Conservation (phyloP, 2,113 vertebrate genomes). For the Physeter macrocephalus region DNA sequence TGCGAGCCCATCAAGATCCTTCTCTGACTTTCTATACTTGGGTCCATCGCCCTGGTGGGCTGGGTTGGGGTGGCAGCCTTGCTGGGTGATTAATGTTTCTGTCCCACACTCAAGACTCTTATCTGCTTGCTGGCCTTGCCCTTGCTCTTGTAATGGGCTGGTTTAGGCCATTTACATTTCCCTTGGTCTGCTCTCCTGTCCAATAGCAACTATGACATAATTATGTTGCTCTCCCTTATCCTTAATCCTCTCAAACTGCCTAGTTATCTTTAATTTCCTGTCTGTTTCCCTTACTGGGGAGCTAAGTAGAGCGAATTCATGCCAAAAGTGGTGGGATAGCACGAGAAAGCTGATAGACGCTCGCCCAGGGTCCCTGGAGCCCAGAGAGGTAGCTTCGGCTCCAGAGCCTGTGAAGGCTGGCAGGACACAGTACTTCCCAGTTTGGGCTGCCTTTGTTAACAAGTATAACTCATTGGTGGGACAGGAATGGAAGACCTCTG, state of each 20-base stretch:
- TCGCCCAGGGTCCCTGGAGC: neutral
- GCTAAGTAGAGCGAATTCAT: slow-evolving; percentile 28
- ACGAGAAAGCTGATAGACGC: neutral
- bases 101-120: neutral
- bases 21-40: neutral
- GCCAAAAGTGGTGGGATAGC: neutral
- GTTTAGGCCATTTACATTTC: slow-evolving; percentile 39
- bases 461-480: neutral
- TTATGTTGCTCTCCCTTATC: slow-evolving; percentile 46
- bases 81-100: slow-evolving; percentile 41
- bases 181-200: slow-evolving; percentile 20
- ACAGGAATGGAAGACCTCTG: neutral
- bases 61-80: neutral
- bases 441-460: neutral
- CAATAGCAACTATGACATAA: slow-evolving; percentile 41
- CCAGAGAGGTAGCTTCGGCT: neutral
- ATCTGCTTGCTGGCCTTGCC: slow-evolving; percentile 41
- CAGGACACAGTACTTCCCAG: neutral
- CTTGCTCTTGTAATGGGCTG: slow-evolving; percentile 38
- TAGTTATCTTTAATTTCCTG: slow-evolving; percentile 65
- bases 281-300: slow-evolving; percentile 37
- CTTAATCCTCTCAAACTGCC: slow-evolving; percentile 49
- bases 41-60: neutral
- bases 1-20: neutral
- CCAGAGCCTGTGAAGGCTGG: neutral